Evolutionary conservation across 2,888 invertebrate species (phyloP).

Genomic region (Synanthedon vespiformis): DNA sequence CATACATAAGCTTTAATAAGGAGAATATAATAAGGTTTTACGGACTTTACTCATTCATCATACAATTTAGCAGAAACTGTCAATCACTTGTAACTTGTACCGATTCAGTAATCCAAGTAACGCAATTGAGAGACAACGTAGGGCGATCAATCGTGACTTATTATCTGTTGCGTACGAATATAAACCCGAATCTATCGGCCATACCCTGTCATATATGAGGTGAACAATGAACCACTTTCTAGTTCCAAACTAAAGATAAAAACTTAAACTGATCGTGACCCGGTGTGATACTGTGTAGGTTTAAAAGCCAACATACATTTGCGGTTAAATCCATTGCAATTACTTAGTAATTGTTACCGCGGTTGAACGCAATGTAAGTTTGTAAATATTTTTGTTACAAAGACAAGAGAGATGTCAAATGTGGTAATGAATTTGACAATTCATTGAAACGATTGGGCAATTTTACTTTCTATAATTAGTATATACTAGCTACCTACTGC

Average conservation of each 20-base stretch:
- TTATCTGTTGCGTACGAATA: conserved; percentile 27
- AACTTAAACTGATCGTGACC: conserved; percentile 28
- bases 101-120: conserved; percentile 15
- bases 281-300: conserved; percentile 7
- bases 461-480: not conserved
- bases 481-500: too few relatives aligned
- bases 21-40: too few relatives aligned
- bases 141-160: conserved; percentile 59
- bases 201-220: conserved; percentile 30
- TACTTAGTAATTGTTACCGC: not conserved
- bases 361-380: not conserved
- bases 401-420: not conserved
- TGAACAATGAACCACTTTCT: conserved; percentile 63
- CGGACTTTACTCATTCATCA: too few relatives aligned
- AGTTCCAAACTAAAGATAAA: conserved; percentile 25
- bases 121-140: conserved; percentile 22
- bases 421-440: conserved; percentile 3
- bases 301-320: not conserved
- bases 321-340: not conserved
- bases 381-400: not conserved
- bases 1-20: too few relatives aligned
- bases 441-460: conserved; percentile 1
- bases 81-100: conserved; percentile 15
- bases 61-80: too few relatives aligned
- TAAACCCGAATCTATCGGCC: conserved; percentile 39